A percentile compares a stretch with the other conserved stretches of the same genome.
Conservation (phyloP, 2,113 vertebrate species). For the Carlito syrichta region DNA sequence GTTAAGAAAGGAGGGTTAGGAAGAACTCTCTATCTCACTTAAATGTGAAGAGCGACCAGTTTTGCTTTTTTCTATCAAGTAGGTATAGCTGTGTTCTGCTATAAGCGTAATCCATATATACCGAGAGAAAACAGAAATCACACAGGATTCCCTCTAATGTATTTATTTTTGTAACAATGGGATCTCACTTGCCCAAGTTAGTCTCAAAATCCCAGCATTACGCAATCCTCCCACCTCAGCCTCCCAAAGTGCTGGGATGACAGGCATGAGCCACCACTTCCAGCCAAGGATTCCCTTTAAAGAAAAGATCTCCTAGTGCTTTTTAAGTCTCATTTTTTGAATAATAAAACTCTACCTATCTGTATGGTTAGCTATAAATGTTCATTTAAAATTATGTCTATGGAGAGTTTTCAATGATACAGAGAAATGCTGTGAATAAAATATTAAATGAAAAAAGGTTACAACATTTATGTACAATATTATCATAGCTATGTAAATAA, state of each 20-base stretch:
- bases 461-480: not conserved
- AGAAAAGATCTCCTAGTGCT: not conserved
- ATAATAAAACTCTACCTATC: not conserved
- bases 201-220: no score
- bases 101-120: not conserved
- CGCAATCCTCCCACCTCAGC: no score
- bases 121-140: not conserved
- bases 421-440: not conserved
- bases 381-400: not conserved
- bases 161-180: no score
- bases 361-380: not conserved
- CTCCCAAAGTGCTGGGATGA: no score
- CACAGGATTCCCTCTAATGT: not conserved
- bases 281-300: not conserved
- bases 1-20: not conserved
- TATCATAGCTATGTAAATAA: not conserved
- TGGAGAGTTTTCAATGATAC: not conserved
- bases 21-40: not conserved
- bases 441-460: not conserved
- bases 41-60: not conserved
- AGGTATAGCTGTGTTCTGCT: not conserved
- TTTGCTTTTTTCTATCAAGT: not conserved
- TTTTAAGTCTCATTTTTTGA: not conserved
- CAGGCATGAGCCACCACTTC: no score
- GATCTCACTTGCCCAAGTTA: no score